Conservation (phyloP, 2,797 vertebrate genomes). For the Sebastes kiyomatsui region DNA sequence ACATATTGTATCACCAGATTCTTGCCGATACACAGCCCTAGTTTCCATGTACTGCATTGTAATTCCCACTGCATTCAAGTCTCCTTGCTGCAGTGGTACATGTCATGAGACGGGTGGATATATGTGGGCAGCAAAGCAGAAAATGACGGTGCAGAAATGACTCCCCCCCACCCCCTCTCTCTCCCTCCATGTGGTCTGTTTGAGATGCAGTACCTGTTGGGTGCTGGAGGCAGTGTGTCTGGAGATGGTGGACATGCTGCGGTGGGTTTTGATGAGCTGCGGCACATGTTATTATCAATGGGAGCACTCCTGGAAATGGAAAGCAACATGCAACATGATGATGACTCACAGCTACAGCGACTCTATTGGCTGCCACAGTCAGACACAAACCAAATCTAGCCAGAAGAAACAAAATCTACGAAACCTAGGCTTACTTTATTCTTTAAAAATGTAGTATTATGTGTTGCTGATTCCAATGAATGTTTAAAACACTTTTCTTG, state of each 20-base stretch:
- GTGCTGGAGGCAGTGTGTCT: conserved; percentile 85
- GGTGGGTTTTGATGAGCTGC: conserved; percentile 76
- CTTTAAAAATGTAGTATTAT: background rate
- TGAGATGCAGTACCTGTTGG: conserved; percentile 90
- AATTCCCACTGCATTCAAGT: background rate
- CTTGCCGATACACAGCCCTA: no score
- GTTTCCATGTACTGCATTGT: background rate
- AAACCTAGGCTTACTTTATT: background rate
- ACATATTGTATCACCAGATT: no score
- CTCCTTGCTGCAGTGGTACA: conserved; percentile 39
- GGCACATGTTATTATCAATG: conserved; percentile 81
- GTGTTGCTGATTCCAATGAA: background rate
- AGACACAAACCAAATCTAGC: conserved; percentile 38
- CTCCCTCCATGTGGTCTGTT: conserved; percentile 16
- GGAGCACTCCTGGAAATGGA: conserved; percentile 85
- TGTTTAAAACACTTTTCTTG: background rate
- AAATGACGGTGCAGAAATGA: conserved; percentile 64
- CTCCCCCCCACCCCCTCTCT: background rate
- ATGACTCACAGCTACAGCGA: conserved; percentile 51
- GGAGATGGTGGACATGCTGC: conserved; percentile 74
- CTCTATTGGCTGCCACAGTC: conserved; percentile 40
- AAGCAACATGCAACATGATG: conserved; percentile 75
- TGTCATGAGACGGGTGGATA: conserved; percentile 37
- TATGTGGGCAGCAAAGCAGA: conserved; percentile 33
- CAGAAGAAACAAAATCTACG: background rate